phyloP scores from a whole-genome alignment of 2,888 invertebrate genomes.

The Orgyia antiqua region DNA sequence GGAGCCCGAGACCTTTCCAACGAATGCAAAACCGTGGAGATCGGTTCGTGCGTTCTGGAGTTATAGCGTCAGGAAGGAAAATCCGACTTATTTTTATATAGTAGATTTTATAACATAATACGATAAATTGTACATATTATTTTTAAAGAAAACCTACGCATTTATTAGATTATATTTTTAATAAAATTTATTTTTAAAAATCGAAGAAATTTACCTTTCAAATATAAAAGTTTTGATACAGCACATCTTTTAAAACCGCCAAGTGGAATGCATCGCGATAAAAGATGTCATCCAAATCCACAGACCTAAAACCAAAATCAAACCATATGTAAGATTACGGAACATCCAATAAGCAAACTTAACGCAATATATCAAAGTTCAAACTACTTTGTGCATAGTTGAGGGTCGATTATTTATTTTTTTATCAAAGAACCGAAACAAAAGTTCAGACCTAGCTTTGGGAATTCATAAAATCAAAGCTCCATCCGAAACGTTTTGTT shows the following conservation, averaged over 20 bases:
- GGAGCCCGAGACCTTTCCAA: no score
- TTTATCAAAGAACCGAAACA: constrained; percentile 52
- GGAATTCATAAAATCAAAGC: constrained; percentile 72
- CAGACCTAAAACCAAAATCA: constrained; percentile 54
- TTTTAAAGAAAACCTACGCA: no score
- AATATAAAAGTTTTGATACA: constrained; percentile 28
- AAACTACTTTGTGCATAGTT: constrained; percentile 24
- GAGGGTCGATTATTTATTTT: constrained; percentile 37
- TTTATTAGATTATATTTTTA: no score
- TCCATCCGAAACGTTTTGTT: constrained; percentile 47
- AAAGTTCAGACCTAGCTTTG: constrained; percentile 71
- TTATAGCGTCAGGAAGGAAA: no score
- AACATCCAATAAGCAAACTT: constrained; percentile 36
- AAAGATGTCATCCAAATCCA: constrained; percentile 74
- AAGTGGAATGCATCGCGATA: constrained; percentile 72
- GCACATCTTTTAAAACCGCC: constrained; percentile 50
- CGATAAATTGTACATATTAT: no score
- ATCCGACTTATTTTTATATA: no score
- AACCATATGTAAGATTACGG: constrained; percentile 32
- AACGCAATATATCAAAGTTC: constrained; percentile 34
- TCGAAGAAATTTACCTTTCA: no score
- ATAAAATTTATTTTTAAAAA: no score
- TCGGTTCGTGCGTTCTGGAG: no score
- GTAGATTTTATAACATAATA: no score
- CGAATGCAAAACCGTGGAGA: no score